A percentile compares a stretch with the other conserved stretches of the same genome.
phyloP scores from a whole-genome alignment of 2,888 invertebrate genomes.

The Philaethria dido region DNA sequence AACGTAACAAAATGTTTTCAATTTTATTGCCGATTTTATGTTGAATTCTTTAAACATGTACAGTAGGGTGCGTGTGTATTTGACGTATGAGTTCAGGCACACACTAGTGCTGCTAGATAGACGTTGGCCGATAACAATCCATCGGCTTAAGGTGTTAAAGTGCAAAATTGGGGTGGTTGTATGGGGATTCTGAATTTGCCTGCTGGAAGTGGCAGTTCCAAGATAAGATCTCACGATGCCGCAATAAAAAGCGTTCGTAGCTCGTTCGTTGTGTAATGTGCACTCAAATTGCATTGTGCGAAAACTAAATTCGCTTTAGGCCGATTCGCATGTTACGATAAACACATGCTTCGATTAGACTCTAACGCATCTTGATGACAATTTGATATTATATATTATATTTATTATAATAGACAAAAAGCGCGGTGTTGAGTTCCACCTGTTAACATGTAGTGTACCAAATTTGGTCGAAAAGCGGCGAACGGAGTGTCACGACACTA shows the following conservation, averaged over 20 bases:
- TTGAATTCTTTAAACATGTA: constrained; percentile 80
- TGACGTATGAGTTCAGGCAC: constrained; percentile 63
- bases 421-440: no score
- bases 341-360: constrained; percentile 81
- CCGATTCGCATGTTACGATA: constrained; percentile 82
- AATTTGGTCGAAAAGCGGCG: no score
- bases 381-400: background rate
- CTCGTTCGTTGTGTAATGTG: constrained; percentile 84
- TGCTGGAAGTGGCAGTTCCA: constrained; percentile 83
- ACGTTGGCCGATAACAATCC: constrained; percentile 58
- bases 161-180: constrained; percentile 59
- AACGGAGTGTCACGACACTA: no score
- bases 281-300: constrained; percentile 85
- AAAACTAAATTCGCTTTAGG: constrained; percentile 83
- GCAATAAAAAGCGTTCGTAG: constrained; percentile 83
- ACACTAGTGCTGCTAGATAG: constrained; percentile 57
- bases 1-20: constrained; percentile 84
- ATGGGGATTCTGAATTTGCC: constrained; percentile 79
- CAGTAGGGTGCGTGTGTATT: constrained; percentile 66
- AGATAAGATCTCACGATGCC: constrained; percentile 84
- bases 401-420: background rate
- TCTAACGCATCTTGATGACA: constrained; percentile 44
- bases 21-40: constrained; percentile 84
- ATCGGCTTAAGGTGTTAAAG: constrained; percentile 61
- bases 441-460: no score